Evolutionary conservation across 2,888 invertebrate species (phyloP), one percentile per base, ranked within the genome.

Genomic region (Tiliacea aurago): DNA sequence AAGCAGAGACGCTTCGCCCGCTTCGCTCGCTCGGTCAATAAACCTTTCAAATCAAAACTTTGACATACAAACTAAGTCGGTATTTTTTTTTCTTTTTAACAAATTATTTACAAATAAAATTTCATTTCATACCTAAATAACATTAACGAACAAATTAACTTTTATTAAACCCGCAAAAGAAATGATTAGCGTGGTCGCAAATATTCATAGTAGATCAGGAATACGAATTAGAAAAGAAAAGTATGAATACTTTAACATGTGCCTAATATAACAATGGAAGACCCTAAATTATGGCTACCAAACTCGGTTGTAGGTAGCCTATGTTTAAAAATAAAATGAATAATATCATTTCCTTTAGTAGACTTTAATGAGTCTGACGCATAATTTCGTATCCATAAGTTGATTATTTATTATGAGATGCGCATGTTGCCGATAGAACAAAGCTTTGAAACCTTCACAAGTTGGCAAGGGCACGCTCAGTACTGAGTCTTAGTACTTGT

Each of bases 321-420:
- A 55, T 18, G 55, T 28, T 18, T 18, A 41, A 33, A 55, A 55
- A 41, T 56, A 49, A 55, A 74, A 61, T 62, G 10, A 37, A 23
- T 59, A 72, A 53, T 53, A 45, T 43, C 33, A 23, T 58, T 80
- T 84, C 79, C 85, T 83, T 84, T 80, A 83, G 71, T 71, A 75
- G 77, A 86, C 73, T 83, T 77, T 85, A 86, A 86, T 86, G 73
- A 83, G 43, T 73, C 84, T 89, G 89, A 89, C 87, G 78, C 88
- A 89, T 87, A 76, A 84, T 84, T 84, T 83, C 58, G 83, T 78
- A 87, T 84, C 86, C 83, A 87, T 89, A 87, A 83, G 82, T 84
- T 88, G 82, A 87, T 88, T 85, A 87, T 88, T 88, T 87, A 87
- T 86, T 83, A 88, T 87, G 69, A 86, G 85, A 89, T 89, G 86